Percentiles rank a stretch among this genome's conserved stretches.
These are phyloP conservation scores for Anticlea derivata DNA, from an alignment of 2,888 invertebrate species.

Conservation along the genomic window DNA sequence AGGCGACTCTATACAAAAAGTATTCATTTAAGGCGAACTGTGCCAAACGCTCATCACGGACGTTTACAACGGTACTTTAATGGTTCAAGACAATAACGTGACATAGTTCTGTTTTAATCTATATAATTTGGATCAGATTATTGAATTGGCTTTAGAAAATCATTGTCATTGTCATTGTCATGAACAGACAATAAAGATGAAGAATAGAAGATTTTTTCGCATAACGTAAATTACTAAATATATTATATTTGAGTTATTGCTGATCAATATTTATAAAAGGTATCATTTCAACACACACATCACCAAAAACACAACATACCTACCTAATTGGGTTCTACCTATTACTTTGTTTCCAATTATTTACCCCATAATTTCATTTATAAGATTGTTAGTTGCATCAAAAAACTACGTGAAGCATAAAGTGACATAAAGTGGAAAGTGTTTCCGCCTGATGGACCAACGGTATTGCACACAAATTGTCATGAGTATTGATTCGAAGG, in stretches of 20 bases:
- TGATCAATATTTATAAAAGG: not conserved
- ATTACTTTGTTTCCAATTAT: conserved; percentile 16
- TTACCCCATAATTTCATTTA: conserved; percentile 18
- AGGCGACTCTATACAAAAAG: conserved; percentile 23
- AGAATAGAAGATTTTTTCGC: no score
- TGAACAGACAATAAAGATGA: no score
- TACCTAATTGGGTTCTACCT: not conserved
- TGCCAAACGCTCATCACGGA: conserved; percentile 37
- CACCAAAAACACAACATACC: not conserved
- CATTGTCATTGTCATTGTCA: no score
- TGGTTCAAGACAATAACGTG: conserved; percentile 38
- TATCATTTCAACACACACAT: conserved; percentile 2
- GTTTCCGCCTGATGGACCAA: conserved; percentile 65
- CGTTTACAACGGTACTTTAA: conserved; percentile 40
- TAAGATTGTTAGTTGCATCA: conserved; percentile 32
- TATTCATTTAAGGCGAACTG: conserved; percentile 38
- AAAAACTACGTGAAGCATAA: conserved; percentile 48
- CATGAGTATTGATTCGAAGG: conserved; percentile 44
- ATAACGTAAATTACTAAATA: no score
- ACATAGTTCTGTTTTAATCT: conserved; percentile 31
- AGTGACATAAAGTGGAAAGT: conserved; percentile 73
- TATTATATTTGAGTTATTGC: no score
- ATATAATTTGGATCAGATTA: conserved; percentile 18
- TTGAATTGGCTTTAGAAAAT: not conserved
- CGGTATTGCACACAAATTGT: conserved; percentile 61